Percentiles rank a stretch among this genome's conserved stretches.
Evolutionary conservation across 2,797 vertebrate genomes (phyloP).

Genomic region (Aphelocoma californica): DNA sequence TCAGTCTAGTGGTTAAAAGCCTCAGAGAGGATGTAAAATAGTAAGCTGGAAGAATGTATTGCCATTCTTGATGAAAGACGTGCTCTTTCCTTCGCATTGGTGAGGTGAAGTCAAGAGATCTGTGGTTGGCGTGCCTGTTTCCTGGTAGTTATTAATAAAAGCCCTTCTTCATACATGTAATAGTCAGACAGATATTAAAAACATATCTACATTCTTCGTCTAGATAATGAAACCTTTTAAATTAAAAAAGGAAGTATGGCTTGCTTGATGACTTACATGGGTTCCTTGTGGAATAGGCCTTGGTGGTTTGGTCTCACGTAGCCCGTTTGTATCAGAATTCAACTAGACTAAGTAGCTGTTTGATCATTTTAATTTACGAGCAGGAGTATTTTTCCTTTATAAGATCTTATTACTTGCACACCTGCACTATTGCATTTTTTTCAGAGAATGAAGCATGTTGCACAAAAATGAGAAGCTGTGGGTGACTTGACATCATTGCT

Average conservation of each 20-base stretch:
- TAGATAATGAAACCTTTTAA: background rate
- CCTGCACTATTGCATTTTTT: background rate
- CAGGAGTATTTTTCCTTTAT: background rate
- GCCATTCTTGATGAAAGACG: background rate
- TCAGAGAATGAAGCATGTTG: background rate
- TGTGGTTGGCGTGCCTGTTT: background rate
- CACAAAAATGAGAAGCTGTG: background rate
- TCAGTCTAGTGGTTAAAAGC: constrained; percentile 27
- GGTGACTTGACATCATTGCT: background rate
- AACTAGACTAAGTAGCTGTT: background rate
- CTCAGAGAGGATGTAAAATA: background rate
- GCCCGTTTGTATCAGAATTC: background rate
- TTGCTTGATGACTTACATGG: background rate
- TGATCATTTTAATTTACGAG: background rate
- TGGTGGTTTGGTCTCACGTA: background rate
- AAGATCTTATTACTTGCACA: background rate
- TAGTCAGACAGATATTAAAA: background rate
- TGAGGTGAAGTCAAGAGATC: background rate
- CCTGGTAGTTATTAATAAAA: background rate
- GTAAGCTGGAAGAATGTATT: background rate
- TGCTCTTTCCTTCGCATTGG: accelerated
- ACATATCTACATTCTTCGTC: background rate
- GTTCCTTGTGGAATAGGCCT: background rate
- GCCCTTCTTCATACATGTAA: background rate
- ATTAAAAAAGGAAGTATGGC: background rate